Base-by-base conservation (phyloP, 2,113 vertebrate species). In the Cinclus cinclus region DNA sequence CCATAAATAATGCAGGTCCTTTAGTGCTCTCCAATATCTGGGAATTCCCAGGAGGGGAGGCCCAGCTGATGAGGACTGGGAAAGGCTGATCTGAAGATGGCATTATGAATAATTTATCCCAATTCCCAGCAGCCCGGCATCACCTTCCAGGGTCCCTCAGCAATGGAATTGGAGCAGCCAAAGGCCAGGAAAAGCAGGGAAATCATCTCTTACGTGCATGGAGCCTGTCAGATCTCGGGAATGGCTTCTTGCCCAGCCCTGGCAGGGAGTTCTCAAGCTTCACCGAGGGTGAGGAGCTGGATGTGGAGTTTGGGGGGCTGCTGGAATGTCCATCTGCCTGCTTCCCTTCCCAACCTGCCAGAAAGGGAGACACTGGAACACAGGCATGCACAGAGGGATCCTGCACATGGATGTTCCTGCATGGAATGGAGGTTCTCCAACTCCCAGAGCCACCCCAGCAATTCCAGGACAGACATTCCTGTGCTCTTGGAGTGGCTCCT, bases 221-320 rank as follows among this genome's bases (percentile, higher is more conserved):
- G 15, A 99, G 98, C 69, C 99, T 97, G 94, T 98, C 98, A 12
- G 99, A 98, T 42, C 99, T 98, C 93, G 98, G 99, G 86, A 99
- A 98, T 6, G 98, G 98, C 79, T 99, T 99, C 96, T 99, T 98
- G 15, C 98, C 97, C 92, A 98, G 87, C 13, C 97, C 97, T 16
- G 98, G 95, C 95, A 98, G 97, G 88, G 98, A 98, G 47, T 92
- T 96, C 23, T 99, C 98, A n/a, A 98, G 96, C 97, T 98, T 98
- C 70, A 98, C 78, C 23, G 98, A 98, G 56, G 97, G 94, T 44
- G 98, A 98, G n/a, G 97, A 98, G 42, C 95, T 95, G 47, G 97
- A 98, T 17, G 97, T 98, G 91, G 98, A 97, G 93, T 98, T 98
- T 59, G 98, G 98, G 53, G 97, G 98, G 97, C 98, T 98, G 93